Percentiles rank a stretch among this genome's conserved stretches.
Conservation (phyloP, 2,113 vertebrate genomes). For the Strigops habroptila region DNA sequence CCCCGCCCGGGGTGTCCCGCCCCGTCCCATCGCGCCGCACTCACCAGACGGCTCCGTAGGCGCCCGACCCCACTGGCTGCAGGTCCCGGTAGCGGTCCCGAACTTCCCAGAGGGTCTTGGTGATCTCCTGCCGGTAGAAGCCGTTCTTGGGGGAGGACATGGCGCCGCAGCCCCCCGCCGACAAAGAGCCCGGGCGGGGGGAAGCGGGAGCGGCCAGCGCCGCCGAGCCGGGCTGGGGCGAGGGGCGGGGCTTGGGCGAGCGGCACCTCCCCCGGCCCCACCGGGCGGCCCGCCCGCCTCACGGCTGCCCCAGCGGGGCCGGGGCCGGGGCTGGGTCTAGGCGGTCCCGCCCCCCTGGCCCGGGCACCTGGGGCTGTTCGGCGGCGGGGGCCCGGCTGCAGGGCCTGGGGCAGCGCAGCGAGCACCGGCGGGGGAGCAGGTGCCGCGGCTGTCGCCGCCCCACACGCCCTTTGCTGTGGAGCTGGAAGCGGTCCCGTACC, state of each 20-base stretch:
- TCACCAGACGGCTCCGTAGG: conserved; percentile 93
- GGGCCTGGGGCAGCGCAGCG: neutral
- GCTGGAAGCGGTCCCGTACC: neutral
- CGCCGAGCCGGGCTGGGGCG: neutral
- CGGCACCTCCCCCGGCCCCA: neutral
- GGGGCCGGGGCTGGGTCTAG: fast-evolving
- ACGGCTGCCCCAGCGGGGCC: too few species aligned
- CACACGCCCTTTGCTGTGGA: fast-evolving
- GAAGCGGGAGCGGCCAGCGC: neutral
- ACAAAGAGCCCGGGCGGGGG: neutral
- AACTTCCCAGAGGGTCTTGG: conserved; percentile 88
- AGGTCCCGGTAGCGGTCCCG: conserved; percentile 86
- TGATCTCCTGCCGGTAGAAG: conserved; percentile 87
- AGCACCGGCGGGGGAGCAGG: neutral
- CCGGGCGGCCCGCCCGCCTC: neutral
- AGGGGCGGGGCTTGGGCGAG: neutral
- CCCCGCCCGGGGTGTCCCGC: neutral
- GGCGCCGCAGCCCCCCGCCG: neutral
- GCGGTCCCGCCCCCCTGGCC: fast-evolving
- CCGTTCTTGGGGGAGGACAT: conserved; percentile 68
- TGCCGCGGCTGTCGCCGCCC: neutral
- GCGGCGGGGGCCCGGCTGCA: neutral
- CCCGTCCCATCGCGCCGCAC: neutral
- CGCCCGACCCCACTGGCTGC: conserved; percentile 88
- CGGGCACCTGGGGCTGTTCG: neutral